A percentile compares a stretch with the other conserved stretches of the same genome.
phyloP scores from a whole-genome alignment of 2,113 vertebrate genomes.

The Urocynchramus pylzowi region DNA sequence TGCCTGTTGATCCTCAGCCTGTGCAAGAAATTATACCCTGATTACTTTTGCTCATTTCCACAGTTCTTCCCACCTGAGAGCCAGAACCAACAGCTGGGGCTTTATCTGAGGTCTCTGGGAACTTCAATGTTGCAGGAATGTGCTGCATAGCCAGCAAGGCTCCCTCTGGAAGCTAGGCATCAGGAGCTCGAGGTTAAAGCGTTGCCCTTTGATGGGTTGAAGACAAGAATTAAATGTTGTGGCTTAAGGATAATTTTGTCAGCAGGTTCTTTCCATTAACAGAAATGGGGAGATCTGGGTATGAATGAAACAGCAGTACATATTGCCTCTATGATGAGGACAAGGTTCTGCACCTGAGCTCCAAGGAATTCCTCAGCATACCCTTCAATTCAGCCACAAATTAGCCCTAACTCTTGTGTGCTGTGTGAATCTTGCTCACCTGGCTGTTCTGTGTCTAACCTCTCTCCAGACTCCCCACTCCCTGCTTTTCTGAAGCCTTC shows the following conservation, averaged over 20 bases:
- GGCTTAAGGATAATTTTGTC: neutral
- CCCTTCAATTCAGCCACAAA: neutral
- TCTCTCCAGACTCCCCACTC: neutral
- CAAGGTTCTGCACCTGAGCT: neutral
- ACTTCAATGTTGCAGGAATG: rapidly evolving
- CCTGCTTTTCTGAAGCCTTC: neutral
- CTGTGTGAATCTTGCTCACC: neutral
- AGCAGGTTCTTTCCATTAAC: neutral
- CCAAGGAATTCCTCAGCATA: neutral
- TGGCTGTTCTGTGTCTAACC: neutral
- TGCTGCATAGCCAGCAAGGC: neutral
- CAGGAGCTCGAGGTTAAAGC: neutral
- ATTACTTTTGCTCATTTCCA: neutral
- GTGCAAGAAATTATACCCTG: neutral
- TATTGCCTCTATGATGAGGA: neutral
- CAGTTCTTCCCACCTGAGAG: neutral
- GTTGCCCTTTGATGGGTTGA: neutral
- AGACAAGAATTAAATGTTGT: neutral
- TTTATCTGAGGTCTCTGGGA: neutral
- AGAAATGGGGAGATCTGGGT: neutral
- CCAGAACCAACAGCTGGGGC: neutral
- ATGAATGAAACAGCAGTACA: neutral
- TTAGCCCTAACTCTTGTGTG: neutral
- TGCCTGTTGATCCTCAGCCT: neutral
- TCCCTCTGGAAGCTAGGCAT: neutral